Evolutionary conservation across 2,113 vertebrate species (phyloP), one percentile per base, ranked within the genome.

Genomic region (Collichthys lucidus): DNA sequence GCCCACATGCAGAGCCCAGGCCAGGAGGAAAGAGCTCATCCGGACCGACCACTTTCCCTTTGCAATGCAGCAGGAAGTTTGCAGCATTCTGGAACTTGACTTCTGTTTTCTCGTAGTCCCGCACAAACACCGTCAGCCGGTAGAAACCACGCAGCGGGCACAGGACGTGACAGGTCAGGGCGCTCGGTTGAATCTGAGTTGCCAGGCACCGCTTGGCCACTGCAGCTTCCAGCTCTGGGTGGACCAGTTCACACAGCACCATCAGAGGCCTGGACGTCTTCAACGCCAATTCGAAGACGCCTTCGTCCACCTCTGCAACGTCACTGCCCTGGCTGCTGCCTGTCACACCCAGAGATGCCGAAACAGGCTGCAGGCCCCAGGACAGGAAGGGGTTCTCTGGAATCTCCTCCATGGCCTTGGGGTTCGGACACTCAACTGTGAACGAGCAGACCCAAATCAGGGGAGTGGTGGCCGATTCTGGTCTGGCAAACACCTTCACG

Each of bases 391-490:
- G 96, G 65, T 94, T 94, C 67, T 95, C 83, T 0, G 95, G 95
- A 2, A 95, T 82, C 52, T 90, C 88, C 82, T 95, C 94, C 55
- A 78, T 88, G 2, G 72, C 74, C 0, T 72, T 78, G 7, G 95
- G 83, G 1, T 73, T 68, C 0, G 85, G 86, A 63, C 94, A 96
- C 2, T 95, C 94, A 0, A 97, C 88, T 2, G 94, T 94, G 68
- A 96, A 95, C 87, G 96, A 95, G 80, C 95, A 97, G 46, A 96
- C 92, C 95, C 96, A 97, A 19, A 61, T 73, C 71, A 92, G 94
- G 2, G 89, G 72, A 0, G 91, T 80, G 46, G 78, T 65, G 42
- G 93, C 81, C 0, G 74, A 53, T 0, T 93, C 87, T 0, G 86
- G 89, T 11, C 94, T 90, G 0, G 95, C 95, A 0, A 96, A 97